Percentiles rank a stretch among this genome's conserved stretches.
phyloP scores from a whole-genome alignment of 2,113 vertebrate genomes.

The Pholis gunnellus region DNA sequence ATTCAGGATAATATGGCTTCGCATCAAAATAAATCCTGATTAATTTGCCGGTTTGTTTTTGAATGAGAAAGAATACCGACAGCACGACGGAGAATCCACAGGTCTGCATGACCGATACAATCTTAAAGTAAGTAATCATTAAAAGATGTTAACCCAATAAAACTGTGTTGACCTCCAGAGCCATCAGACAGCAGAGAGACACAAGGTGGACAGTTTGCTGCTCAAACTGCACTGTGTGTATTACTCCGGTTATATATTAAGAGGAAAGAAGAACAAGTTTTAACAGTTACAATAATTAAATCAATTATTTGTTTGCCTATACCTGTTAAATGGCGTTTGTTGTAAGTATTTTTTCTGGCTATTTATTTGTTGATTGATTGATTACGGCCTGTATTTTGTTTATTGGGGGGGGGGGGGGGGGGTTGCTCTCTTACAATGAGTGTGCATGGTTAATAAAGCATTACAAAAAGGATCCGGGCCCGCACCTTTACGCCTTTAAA shows the following conservation, averaged over 20 bases:
- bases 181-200: background rate
- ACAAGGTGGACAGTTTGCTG: background rate
- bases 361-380: background rate
- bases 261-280: background rate
- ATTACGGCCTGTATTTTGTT: background rate
- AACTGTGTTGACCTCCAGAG: background rate
- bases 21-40: background rate
- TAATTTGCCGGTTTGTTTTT: background rate
- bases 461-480: background rate
- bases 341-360: background rate
- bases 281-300: background rate
- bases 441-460: background rate
- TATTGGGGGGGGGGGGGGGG: background rate
- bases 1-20: background rate
- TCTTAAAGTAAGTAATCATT: background rate
- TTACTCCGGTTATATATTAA: background rate
- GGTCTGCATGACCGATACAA: background rate
- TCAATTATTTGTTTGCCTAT: too few species aligned
- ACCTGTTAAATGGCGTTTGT: background rate
- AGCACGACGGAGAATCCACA: background rate
- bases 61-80: background rate
- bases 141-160: constrained; percentile 8
- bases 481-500: constrained; percentile 24
- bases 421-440: background rate
- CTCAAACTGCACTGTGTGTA: background rate